A percentile compares a stretch with the other conserved stretches of the same genome.
Conservation (phyloP, 2,797 vertebrate species). For the Lithobates sylvaticus region DNA sequence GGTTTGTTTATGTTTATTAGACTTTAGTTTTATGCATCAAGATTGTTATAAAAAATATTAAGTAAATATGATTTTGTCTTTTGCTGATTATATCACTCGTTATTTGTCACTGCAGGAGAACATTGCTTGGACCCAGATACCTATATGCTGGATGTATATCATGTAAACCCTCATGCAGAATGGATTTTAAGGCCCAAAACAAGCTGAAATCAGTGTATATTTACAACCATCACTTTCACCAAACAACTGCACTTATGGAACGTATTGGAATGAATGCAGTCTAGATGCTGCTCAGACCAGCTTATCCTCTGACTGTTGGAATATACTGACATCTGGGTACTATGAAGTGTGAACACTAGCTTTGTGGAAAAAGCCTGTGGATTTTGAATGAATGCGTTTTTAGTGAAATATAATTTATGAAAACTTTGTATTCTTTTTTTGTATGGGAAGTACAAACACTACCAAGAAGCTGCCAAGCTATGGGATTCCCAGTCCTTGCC, state of each 20-base stretch:
- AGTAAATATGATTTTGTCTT: not conserved
- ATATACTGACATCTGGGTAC: conserved; percentile 37
- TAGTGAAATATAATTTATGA: conserved; percentile 46
- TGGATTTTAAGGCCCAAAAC: conserved; percentile 86
- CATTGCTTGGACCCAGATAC: conserved; percentile 87
- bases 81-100: not conserved
- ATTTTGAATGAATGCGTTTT: conserved; percentile 41
- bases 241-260: conserved; percentile 18
- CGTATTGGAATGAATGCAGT: conserved; percentile 15
- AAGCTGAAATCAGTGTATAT: conserved; percentile 71
- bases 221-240: not conserved
- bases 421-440: conserved; percentile 15
- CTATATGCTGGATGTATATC: conserved; percentile 84
- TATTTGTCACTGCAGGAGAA: conserved; percentile 77
- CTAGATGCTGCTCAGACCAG: not conserved
- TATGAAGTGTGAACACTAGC: conserved; percentile 30
- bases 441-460: conserved; percentile 32
- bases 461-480: conserved; percentile 8
- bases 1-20: too few relatives aligned
- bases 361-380: conserved; percentile 14
- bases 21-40: too few relatives aligned
- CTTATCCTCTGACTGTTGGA: not conserved
- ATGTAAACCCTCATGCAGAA: conserved; percentile 84
- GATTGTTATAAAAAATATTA: too few relatives aligned
- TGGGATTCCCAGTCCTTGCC: not conserved